These are phyloP conservation scores for Anguilla marmorata DNA, from an alignment of 2,797 vertebrate species.

Conservation along the genomic window DNA sequence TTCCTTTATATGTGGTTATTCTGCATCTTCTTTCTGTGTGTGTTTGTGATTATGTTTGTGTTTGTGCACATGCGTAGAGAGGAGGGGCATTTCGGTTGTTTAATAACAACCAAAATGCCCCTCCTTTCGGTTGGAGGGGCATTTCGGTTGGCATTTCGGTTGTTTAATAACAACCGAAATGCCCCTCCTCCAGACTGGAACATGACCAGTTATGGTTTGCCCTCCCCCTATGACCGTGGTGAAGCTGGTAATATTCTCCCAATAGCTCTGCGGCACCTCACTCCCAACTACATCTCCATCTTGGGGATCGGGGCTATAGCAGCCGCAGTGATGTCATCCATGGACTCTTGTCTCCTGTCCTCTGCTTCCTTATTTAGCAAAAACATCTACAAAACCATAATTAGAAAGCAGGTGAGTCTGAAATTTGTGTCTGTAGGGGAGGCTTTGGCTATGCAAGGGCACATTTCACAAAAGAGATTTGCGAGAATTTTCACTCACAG, in stretches of 20 bases:
- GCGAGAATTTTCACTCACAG: no score
- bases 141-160: not conserved
- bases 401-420: slow-evolving; percentile 28
- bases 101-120: no score
- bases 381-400: slow-evolving; percentile 59
- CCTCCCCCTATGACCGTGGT: slow-evolving; percentile 53
- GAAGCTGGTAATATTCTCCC: slow-evolving; percentile 57
- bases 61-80: not conserved
- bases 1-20: not conserved
- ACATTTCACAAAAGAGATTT: no score
- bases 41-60: not conserved
- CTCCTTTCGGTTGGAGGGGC: no score
- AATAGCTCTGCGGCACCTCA: slow-evolving; percentile 53
- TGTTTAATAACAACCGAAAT: not conserved
- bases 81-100: not conserved
- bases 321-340: slow-evolving; percentile 66
- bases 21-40: slow-evolving; percentile 3
- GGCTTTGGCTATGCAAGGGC: not conserved
- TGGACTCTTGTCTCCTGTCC: slow-evolving; percentile 67
- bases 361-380: slow-evolving; percentile 64
- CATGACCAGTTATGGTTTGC: slow-evolving; percentile 57
- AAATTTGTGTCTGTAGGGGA: not conserved
- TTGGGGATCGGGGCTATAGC: slow-evolving; percentile 58
- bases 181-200: slow-evolving; percentile 57
- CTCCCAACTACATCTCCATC: slow-evolving; percentile 52